phyloP scores from a whole-genome alignment of 2,113 vertebrate genomes.

The Istiophorus platypterus region DNA sequence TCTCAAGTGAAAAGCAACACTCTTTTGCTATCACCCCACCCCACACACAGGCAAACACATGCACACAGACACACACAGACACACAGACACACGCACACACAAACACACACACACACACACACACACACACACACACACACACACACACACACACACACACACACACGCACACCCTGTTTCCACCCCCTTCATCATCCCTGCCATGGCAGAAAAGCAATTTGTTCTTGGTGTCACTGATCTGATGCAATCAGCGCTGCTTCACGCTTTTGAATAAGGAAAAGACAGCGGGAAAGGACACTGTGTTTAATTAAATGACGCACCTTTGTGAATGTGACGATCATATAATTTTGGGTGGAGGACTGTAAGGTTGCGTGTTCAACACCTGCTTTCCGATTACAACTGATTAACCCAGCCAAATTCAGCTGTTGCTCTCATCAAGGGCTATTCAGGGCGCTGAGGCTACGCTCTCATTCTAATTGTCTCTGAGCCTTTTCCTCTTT shows the following conservation, averaged over 20 bases:
- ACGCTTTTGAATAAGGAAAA: conserved; percentile 66
- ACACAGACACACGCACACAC: conserved; percentile 10
- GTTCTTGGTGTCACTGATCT: conserved; percentile 78
- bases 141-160: conserved; percentile 13
- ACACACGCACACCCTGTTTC: conserved; percentile 29
- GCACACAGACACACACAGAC: conserved; percentile 7
- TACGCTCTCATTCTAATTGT: conserved; percentile 72
- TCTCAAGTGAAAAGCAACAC: conserved; percentile 63
- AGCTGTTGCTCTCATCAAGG: conserved; percentile 72
- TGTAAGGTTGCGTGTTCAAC: conserved; percentile 64
- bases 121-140: background rate
- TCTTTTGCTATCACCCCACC: conserved; percentile 11
- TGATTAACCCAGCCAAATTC: conserved; percentile 79
- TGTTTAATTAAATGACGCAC: conserved; percentile 77
- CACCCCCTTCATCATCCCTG: conserved; percentile 56
- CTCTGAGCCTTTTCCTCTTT: conserved; percentile 65
- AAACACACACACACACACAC: conserved; percentile 16
- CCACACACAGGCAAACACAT: no score
- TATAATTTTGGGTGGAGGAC: conserved; percentile 62
- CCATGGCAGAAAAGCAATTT: conserved; percentile 81
- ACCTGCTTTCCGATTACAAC: conserved; percentile 77
- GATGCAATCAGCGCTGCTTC: conserved; percentile 81
- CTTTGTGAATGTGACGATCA: conserved; percentile 67
- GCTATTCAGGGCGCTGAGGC: conserved; percentile 67
- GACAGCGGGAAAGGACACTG: conserved; percentile 59